Evolutionary conservation across 2,113 vertebrate genomes (phyloP).

Genomic region (Vombatus ursinus): DNA sequence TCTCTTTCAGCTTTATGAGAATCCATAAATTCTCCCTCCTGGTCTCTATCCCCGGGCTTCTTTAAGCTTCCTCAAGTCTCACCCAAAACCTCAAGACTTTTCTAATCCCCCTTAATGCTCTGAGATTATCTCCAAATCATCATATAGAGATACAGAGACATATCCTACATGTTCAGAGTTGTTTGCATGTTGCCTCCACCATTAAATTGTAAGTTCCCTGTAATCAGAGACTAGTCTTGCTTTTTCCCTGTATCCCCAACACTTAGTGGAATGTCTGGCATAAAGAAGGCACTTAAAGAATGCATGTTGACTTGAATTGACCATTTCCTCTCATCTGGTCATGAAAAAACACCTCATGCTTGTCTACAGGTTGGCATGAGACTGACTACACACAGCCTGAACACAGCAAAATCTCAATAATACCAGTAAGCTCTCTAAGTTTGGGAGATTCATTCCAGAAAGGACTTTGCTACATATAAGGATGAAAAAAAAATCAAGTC

Average conservation of each 20-base stretch:
- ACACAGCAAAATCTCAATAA: not conserved
- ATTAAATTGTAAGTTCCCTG: not conserved
- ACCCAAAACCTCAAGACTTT: not conserved
- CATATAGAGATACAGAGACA: not conserved
- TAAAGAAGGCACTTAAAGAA: not conserved
- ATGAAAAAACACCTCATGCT: not conserved
- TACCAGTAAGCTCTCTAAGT: not conserved
- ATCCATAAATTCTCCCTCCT: not conserved
- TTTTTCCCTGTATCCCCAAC: not conserved
- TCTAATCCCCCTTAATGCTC: not conserved
- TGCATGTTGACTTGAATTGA: not conserved
- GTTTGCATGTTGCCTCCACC: not conserved
- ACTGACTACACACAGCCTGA: not conserved
- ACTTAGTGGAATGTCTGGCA: not conserved
- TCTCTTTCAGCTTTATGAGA: not conserved
- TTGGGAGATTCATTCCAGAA: conserved; percentile 40
- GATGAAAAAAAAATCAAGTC: not conserved
- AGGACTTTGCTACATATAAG: conserved; percentile 4
- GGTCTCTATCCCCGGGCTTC: not conserved
- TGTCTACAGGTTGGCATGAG: not conserved
- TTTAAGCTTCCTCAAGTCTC: not conserved
- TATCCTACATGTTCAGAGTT: not conserved
- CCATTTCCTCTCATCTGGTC: not conserved
- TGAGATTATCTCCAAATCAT: not conserved
- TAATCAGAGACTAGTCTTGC: not conserved